Conservation (phyloP, 2,888 invertebrate species). For the Agapetus fuscipes region DNA sequence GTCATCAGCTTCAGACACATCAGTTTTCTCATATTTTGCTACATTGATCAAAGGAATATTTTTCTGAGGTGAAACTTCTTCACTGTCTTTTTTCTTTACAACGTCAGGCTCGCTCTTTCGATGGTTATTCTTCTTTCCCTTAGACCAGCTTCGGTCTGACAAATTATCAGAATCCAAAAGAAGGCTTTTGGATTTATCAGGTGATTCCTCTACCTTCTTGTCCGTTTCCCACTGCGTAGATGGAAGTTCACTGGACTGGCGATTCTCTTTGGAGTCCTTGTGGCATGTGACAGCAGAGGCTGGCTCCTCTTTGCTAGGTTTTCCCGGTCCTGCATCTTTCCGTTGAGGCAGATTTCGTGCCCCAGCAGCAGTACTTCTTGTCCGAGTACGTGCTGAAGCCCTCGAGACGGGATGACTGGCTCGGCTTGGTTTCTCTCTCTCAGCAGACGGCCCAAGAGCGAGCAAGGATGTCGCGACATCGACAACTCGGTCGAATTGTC, state of each 20-base stretch:
- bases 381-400: slow-evolving; percentile 52
- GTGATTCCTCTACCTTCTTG: slow-evolving; percentile 42
- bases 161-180: slow-evolving; percentile 22
- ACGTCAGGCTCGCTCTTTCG: not conserved
- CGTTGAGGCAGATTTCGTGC: slow-evolving; percentile 54
- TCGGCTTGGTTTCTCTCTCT: slow-evolving; percentile 63
- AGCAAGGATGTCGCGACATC: slow-evolving; percentile 65
- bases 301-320: slow-evolving; percentile 38
- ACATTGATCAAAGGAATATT: too few species aligned
- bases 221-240: slow-evolving; percentile 53
- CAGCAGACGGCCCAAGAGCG: slow-evolving; percentile 61
- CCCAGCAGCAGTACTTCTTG: slow-evolving; percentile 58
- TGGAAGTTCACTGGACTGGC: slow-evolving; percentile 50
- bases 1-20: not conserved
- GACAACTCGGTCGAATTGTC: slow-evolving; percentile 53
- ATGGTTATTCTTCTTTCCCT: not conserved
- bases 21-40: too few species aligned
- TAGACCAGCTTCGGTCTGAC: too few species aligned
- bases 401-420: slow-evolving; percentile 32
- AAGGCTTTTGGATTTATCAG: slow-evolving; percentile 33
- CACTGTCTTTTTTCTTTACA: too few species aligned
- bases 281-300: slow-evolving; percentile 30
- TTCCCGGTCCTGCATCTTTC: slow-evolving; percentile 45
- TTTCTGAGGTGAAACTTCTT: too few species aligned
- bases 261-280: slow-evolving; percentile 48